Percentiles rank a stretch among this genome's conserved stretches.
phyloP scores from a whole-genome alignment of 1,140 invertebrate genomes.

The Rhynchophorus ferrugineus region DNA sequence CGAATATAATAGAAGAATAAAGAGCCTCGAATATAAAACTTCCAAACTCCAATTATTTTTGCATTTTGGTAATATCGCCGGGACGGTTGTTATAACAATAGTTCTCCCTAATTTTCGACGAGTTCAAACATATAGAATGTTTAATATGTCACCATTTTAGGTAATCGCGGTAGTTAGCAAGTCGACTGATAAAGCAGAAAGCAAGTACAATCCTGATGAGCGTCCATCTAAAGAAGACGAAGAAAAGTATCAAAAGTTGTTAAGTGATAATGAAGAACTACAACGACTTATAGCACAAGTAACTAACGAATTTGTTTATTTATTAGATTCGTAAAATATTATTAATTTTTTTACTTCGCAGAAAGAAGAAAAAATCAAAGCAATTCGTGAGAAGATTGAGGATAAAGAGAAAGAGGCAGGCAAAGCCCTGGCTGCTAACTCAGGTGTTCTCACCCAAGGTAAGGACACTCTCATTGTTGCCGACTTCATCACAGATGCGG shows the following conservation, averaged over 20 bases:
- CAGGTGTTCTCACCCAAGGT: constrained; percentile 46
- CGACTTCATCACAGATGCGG: constrained; percentile 67
- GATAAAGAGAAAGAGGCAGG: constrained; percentile 54
- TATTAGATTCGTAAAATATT: no score
- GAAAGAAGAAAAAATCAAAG: constrained; percentile 84
- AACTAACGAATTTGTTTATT: no score
- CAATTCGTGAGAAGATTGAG: constrained; percentile 67
- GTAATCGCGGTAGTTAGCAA: constrained; percentile 79
- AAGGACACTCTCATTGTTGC: constrained; percentile 51
- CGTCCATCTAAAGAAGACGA: constrained; percentile 91
- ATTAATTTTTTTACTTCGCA: constrained; percentile 37
- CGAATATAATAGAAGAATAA: no score
- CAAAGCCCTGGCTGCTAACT: constrained; percentile 9
- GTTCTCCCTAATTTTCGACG: no score
- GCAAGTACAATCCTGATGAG: constrained; percentile 78
- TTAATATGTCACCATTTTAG: constrained; percentile 38
- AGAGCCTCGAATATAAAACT: no score
- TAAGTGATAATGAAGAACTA: constrained; percentile 92
- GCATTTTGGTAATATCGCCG: no score
- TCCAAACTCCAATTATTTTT: no score
- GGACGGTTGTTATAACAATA: no score
- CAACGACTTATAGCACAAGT: constrained; percentile 91
- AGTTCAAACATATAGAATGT: no score
- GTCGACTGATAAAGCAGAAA: constrained; percentile 74
- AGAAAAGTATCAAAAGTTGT: constrained; percentile 86